Evolutionary conservation across 1,140 invertebrate genomes (phyloP), one percentile per base, ranked within the genome.

Genomic region (Calycopis cecrops): DNA sequence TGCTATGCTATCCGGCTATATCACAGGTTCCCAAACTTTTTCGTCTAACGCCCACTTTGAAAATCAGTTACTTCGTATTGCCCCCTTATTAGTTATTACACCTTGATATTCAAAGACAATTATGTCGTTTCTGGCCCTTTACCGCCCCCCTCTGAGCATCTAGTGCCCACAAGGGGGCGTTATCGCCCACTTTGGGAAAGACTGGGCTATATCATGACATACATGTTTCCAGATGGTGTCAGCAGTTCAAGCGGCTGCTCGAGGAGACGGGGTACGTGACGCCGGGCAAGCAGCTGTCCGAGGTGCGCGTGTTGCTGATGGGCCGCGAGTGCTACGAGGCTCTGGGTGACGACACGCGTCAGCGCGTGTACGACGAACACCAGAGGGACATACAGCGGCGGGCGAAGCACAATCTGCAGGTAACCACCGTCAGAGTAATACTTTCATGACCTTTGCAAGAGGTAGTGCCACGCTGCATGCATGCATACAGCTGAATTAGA

Each of bases 401-500:
- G 73, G 96, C 97, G 28, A 96, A 97, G 81, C 92, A 95, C 62
- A 97, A 98, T 85, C 97, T 98, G 77, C 93, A 94, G 86, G 93
- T 93, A 28, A 3, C 21, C 21, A 28, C 21, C 21, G 21, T 6
- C 21, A 6, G 21, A 28, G 21, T 28, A 28, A 28, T 6, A 6
- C 21, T 28, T 21, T 38, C 4, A 10, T n/a, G 11, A 9, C 10
- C n/a, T 52, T 44, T 35, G 4, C 67, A 95, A 93, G 79, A 95
- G 93, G 93, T 95, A 98, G 79, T 98, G 97, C 74, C 99, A 97
- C 80, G 96, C 97, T 82, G 93, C 94, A 0, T 89, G 94, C 47
- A 97, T 99, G 78, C 95, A 96, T 72, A 93, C 95, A 72, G 91
- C 95, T 68, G 98, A 99, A 68, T 99, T 99, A 84, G 96, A 98